Base-by-base conservation (phyloP, 2,797 vertebrate species). In the Leucoraja ocellata region DNA sequence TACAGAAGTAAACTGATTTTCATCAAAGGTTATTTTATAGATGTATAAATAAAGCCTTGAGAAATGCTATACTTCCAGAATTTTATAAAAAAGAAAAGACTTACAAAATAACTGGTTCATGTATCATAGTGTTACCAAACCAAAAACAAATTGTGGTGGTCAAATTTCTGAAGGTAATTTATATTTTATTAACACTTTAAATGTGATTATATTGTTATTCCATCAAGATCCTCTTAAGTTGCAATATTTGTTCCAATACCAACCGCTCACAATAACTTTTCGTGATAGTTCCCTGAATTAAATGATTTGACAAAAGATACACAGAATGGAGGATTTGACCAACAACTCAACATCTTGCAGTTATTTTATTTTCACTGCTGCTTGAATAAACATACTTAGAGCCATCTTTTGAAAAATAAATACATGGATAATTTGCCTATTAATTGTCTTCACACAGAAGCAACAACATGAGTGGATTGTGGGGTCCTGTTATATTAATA, bases 131-230 rank as follows among this genome's bases (percentile, higher is more conserved):
- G 54, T 84, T 63, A 65, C 28, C 84, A 88, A 88, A 8, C 63
- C 16, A 65, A 88, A 63, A 18, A 88, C 46, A 36, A 88, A 32
- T 32, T 63, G 61, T 18, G 13, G 16, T 63, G 11, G 0, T 14
- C 58, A 32, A 16, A 18, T 68, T 88, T 36, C 32, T 16, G n/a
- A 68, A 88, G 16, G 65, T 65, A 88, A 88, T 88, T 65, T 68
- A 68, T 68, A 36, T 88, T 88, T 88, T 88, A 21, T 88, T 18
- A 88, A 88, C 63, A 36, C 63, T 16, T 88, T 88, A 25, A 68
- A 7, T 65, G 16, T 32, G 14, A 68, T 36, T 36, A 32, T 36
- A 32, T 16, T 88, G n/a, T 32, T 84, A n/a, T 63, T 32, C n/a
- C 58, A 86, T 63, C 16, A 21, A 23, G 58, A 61, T 63, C 10